Evolutionary conservation across 1,140 invertebrate species (phyloP).

Genomic region (Mizuhopecten yessoensis): DNA sequence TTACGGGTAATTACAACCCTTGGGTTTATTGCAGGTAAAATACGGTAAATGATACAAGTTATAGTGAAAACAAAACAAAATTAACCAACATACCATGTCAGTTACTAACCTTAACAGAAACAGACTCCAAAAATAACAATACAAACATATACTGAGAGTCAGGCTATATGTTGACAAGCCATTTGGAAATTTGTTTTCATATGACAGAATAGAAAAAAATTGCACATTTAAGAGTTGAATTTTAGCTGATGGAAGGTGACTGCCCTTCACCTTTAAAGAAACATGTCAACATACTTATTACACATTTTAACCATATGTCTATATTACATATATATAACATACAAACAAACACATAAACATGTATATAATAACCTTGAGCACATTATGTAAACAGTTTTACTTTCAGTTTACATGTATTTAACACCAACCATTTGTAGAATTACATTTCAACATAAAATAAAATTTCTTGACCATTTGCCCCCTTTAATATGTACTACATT

Average conservation of each 20-base stretch:
- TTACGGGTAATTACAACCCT: neutral
- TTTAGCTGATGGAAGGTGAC: neutral
- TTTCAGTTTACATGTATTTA: neutral
- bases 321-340: neutral
- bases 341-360: neutral
- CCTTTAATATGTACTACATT: too few species aligned
- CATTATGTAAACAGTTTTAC: neutral
- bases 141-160: too few species aligned
- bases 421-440: neutral
- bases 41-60: neutral
- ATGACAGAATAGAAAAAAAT: too few species aligned
- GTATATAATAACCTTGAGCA: slow-evolving; percentile 8
- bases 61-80: neutral
- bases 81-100: too few species aligned
- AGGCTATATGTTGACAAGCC: too few species aligned
- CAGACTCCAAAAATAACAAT: too few species aligned
- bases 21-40: too few species aligned
- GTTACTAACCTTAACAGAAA: neutral
- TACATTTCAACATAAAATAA: neutral
- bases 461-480: too few species aligned
- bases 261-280: neutral
- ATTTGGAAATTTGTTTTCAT: too few species aligned
- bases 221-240: neutral
- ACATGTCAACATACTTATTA: neutral
- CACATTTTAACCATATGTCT: neutral